Conservation (phyloP, 1,140 invertebrate species). For the Agraylea sexmaculata region DNA sequence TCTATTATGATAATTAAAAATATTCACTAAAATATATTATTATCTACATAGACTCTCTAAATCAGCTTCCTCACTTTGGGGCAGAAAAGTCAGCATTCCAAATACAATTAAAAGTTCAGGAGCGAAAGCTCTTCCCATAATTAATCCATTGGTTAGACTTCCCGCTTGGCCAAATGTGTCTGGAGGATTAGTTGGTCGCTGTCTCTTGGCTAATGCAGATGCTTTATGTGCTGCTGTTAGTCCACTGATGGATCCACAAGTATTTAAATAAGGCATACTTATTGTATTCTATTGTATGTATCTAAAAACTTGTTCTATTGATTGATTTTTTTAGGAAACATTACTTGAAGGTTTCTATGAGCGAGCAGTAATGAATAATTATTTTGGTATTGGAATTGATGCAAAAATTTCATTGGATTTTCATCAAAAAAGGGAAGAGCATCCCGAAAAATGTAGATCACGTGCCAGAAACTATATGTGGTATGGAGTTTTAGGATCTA, state of each 20-base stretch:
- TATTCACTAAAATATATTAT: slow-evolving; percentile 1
- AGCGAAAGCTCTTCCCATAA: slow-evolving; percentile 63
- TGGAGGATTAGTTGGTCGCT: slow-evolving; percentile 42
- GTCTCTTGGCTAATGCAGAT: slow-evolving; percentile 90
- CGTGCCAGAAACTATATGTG: slow-evolving; percentile 95
- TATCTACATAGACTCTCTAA: slow-evolving; percentile 31
- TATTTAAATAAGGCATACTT: no score
- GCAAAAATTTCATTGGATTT: slow-evolving; percentile 97
- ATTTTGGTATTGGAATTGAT: slow-evolving; percentile 98
- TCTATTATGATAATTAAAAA: background rate
- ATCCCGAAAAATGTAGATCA: slow-evolving; percentile 92
- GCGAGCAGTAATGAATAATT: slow-evolving; percentile 97
- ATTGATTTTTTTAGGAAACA: slow-evolving; percentile 63
- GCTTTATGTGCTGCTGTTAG: slow-evolving; percentile 89
- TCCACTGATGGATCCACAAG: slow-evolving; percentile 71
- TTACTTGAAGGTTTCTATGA: slow-evolving; percentile 86
- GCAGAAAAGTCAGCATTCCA: slow-evolving; percentile 30
- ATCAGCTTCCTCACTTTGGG: slow-evolving; percentile 41
- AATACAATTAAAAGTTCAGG: no score
- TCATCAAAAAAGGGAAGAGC: slow-evolving; percentile 94
- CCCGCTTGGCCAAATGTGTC: slow-evolving; percentile 75
- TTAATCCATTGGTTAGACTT: slow-evolving; percentile 74
- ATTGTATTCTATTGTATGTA: background rate
- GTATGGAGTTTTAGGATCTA: slow-evolving; percentile 91
- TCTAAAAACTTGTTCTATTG: background rate